Conservation (phyloP, 1,140 invertebrate species). For the Drosophila orosa region DNA sequence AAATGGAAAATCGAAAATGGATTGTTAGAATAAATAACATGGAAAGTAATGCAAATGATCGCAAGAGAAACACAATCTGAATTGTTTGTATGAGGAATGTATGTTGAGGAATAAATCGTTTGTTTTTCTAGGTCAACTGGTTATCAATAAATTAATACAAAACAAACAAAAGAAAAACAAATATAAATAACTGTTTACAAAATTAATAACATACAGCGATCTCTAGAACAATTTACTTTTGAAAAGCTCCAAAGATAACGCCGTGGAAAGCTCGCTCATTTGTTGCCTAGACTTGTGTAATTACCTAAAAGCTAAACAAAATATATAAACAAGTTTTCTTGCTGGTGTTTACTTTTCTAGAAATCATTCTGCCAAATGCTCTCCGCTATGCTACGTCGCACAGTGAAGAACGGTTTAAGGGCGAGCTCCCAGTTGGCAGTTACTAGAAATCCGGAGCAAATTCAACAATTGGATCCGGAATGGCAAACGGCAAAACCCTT, state of each 20-base stretch:
- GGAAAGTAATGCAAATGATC: no score
- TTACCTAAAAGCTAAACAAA: slow-evolving; percentile 1
- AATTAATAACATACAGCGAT: neutral
- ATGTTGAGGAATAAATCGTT: no score
- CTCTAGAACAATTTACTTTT: neutral
- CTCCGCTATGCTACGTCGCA: slow-evolving; percentile 6
- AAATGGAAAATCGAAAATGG: no score
- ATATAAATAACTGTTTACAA: neutral
- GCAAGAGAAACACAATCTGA: no score
- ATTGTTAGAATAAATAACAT: no score
- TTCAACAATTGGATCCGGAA: slow-evolving; percentile 41
- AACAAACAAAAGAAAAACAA: neutral
- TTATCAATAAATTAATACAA: neutral
- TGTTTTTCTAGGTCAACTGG: no score
- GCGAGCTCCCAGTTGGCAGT: slow-evolving; percentile 23
- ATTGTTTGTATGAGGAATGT: no score
- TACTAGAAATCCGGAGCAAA: neutral
- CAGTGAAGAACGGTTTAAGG: slow-evolving; percentile 5
- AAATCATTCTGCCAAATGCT: slow-evolving; percentile 1
- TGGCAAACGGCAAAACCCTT: slow-evolving; percentile 56
- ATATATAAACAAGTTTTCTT: neutral
- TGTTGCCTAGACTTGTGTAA: slow-evolving; percentile 12
- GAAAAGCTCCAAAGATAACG: slow-evolving; percentile 3
- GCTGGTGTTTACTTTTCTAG: neutral
- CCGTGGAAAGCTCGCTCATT: neutral